Evolutionary conservation across 2,113 vertebrate genomes (phyloP), one percentile per base, ranked within the genome.

Genomic region (Cavia aperea): DNA sequence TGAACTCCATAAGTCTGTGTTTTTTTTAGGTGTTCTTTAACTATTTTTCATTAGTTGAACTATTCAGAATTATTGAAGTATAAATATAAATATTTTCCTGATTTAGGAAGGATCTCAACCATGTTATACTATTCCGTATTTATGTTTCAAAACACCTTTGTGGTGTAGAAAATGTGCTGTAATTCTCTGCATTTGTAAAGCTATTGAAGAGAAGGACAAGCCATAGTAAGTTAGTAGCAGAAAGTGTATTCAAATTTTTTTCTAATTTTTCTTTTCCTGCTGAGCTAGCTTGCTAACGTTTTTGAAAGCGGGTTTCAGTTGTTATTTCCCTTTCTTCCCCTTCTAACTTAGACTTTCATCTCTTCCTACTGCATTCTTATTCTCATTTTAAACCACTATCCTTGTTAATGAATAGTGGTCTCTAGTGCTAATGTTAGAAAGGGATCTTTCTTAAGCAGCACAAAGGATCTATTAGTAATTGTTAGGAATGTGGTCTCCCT

Each of bases 371-470:
- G 93, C 60, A 90, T 86, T 94, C 88, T 94, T 73, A 70, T 39
- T 58, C 68, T 70, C 70, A 86, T 94, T 90, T 94, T 96, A 93
- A 96, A 92, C 49, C 72, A 82, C 86, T 46, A 70, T 92, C 92
- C 86, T 66, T 78, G 75, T 81, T 95, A 95, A 85, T 95, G 77
- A 89, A 81, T 79, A 93, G 93, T 81, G 72, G 31, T 73, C 65
- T 85, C 60, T 2, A 49, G 56, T 21, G 88, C 89, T 94, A 81
- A 92, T 75, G 68, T 60, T 93, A 84, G 72, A 93, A 93, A 81
- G 79, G 39, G 39, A 94, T 84, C 90, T 95, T 93, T 63, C 81
- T 89, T 54, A 83, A 86, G 72, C 54, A 60, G 86, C 33, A 85
- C 83, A 84, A 91, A 94, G 70, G 49, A 49, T 72, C 82, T 68